Percentiles rank a stretch among this genome's conserved stretches.
phyloP scores from a whole-genome alignment of 2,888 invertebrate species.

The Cheilosia urbana region DNA sequence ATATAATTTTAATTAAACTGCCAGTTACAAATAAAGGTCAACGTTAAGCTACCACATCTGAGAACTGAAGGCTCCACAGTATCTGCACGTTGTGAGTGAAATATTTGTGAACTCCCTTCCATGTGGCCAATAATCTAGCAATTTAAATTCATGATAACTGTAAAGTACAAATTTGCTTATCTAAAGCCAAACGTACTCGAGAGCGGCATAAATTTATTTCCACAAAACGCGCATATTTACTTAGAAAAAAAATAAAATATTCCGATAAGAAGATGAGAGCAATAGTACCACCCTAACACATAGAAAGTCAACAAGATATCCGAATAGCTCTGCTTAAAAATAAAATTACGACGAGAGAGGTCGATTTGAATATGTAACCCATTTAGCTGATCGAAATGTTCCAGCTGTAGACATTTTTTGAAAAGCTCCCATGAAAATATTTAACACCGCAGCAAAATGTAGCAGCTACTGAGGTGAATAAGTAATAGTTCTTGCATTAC shows the following conservation, averaged over 20 bases:
- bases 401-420: background rate
- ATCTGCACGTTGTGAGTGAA: no score
- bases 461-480: background rate
- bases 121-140: background rate
- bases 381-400: background rate
- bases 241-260: background rate
- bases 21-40: no score
- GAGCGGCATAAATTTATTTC: background rate
- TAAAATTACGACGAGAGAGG: background rate
- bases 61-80: no score
- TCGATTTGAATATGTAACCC: background rate
- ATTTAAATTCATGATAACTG: constrained; percentile 6
- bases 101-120: background rate
- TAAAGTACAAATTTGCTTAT: constrained; percentile 15
- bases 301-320: background rate
- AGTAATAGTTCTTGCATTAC: background rate
- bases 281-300: background rate
- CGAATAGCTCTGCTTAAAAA: background rate
- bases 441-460: background rate
- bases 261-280: constrained; percentile 13
- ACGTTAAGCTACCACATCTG: no score
- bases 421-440: background rate
- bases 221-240: background rate
- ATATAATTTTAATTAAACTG: no score
- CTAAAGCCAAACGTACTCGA: background rate